Conservation (phyloP, 2,113 vertebrate species). For the Phylloscopus trochilus region DNA sequence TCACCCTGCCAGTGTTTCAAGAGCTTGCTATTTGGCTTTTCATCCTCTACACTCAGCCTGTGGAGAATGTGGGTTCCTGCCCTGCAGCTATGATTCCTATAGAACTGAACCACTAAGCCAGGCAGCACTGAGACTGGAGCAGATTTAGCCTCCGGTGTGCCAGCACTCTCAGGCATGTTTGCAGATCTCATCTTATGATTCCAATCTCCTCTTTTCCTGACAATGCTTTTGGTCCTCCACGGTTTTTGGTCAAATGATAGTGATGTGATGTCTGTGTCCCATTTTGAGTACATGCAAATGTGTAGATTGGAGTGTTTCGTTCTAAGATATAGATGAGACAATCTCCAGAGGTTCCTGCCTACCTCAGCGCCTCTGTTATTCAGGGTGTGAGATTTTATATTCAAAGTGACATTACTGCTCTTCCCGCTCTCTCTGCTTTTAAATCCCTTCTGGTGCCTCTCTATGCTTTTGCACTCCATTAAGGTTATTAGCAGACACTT, state of each 20-base stretch:
- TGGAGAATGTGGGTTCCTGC: background rate
- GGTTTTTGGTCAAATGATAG: background rate
- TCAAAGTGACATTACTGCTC: background rate
- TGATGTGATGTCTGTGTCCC: background rate
- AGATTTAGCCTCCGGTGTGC: background rate
- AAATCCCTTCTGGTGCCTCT: slow-evolving; percentile 27
- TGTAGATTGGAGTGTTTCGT: background rate
- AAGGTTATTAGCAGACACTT: slow-evolving; percentile 47
- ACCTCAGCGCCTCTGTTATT: background rate
- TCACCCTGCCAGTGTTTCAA: background rate
- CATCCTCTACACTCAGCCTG: too few relatives aligned
- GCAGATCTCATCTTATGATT: background rate
- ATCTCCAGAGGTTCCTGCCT: background rate
- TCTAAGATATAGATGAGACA: background rate
- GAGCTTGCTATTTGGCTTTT: background rate
- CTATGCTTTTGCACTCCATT: slow-evolving; percentile 22
- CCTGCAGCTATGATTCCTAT: background rate
- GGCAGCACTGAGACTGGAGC: background rate
- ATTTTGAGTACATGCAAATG: background rate
- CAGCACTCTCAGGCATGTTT: background rate
- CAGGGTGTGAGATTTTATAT: background rate
- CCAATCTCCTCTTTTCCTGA: background rate
- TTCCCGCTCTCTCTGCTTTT: background rate
- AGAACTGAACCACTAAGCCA: background rate
- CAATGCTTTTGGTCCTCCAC: background rate